phyloP scores from a whole-genome alignment of 2,888 invertebrate genomes.

The Sthenelais limicola region DNA sequence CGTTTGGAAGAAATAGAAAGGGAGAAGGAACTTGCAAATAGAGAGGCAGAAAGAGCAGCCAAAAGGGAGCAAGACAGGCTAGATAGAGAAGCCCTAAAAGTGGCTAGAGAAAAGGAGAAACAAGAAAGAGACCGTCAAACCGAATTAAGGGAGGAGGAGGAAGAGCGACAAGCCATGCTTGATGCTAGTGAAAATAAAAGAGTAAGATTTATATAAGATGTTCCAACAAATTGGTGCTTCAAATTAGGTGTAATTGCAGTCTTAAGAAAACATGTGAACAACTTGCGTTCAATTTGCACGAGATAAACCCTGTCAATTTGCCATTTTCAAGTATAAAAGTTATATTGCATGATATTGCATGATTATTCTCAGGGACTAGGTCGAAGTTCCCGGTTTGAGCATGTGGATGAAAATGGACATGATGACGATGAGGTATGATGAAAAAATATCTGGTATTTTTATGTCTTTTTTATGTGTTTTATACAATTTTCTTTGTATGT shows the following conservation, averaged over 20 bases:
- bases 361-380: slow-evolving; percentile 9
- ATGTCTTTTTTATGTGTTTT: not conserved
- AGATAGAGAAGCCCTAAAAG: not conserved
- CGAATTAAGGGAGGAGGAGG: slow-evolving; percentile 16
- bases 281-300: no score
- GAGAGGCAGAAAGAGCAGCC: slow-evolving; percentile 2
- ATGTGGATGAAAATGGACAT: slow-evolving; percentile 12
- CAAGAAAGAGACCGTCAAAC: not conserved
- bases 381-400: not conserved
- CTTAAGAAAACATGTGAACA: no score
- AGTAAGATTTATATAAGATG: no score
- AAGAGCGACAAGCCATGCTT: slow-evolving; percentile 15
- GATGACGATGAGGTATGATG: slow-evolving; percentile 19
- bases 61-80: not conserved
- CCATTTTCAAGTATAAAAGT: no score
- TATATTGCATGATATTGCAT: no score
- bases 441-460: slow-evolving; percentile 7
- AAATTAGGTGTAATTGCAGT: no score
- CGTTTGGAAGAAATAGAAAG: not conserved
- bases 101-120: not conserved
- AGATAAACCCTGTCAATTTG: no score
- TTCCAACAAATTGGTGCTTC: no score
- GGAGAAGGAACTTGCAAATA: not conserved
- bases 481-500: not conserved
- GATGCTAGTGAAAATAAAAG: slow-evolving; percentile 29